Conservation (phyloP, 1,140 invertebrate genomes). For the Nylanderia fulva region DNA sequence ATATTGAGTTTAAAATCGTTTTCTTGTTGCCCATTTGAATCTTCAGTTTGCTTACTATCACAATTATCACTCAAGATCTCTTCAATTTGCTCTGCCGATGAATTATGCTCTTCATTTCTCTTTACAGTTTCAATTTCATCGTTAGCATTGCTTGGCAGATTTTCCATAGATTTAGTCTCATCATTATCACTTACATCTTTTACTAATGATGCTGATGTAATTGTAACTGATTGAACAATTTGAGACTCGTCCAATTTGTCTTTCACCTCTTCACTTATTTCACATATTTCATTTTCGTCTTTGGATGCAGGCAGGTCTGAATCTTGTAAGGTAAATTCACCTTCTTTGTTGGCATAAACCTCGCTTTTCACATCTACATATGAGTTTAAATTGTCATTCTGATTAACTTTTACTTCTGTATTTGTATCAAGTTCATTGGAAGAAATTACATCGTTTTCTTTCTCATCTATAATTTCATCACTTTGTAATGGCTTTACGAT, state of each 20-base stretch:
- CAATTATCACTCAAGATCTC: conserved; percentile 49
- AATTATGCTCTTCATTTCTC: conserved; percentile 31
- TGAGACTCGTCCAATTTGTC: conserved; percentile 11
- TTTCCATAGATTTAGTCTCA: conserved; percentile 18
- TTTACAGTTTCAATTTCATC: conserved; percentile 7
- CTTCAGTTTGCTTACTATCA: conserved; percentile 57
- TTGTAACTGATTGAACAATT: neutral
- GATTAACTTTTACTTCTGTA: neutral
- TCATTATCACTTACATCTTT: conserved; percentile 12
- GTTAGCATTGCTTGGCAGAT: conserved; percentile 32
- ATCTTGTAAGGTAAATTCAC: neutral
- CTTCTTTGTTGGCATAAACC: neutral
- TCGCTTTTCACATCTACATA: neutral
- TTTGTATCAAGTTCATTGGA: conserved; percentile 20
- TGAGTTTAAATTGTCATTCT: neutral
- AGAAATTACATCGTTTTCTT: conserved; percentile 35
- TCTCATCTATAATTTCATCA: conserved; percentile 7
- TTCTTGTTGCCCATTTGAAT: conserved; percentile 39
- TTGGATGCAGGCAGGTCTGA: neutral
- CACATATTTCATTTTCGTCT: conserved; percentile 26
- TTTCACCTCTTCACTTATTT: neutral
- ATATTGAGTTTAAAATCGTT: conserved; percentile 23
- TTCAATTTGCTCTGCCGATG: conserved; percentile 10
- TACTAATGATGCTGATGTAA: neutral
- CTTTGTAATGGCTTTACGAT: conserved; percentile 53